These are phyloP conservation scores for Hecatera dysodea DNA, from an alignment of 2,888 invertebrate genomes.

Conservation along the genomic window DNA sequence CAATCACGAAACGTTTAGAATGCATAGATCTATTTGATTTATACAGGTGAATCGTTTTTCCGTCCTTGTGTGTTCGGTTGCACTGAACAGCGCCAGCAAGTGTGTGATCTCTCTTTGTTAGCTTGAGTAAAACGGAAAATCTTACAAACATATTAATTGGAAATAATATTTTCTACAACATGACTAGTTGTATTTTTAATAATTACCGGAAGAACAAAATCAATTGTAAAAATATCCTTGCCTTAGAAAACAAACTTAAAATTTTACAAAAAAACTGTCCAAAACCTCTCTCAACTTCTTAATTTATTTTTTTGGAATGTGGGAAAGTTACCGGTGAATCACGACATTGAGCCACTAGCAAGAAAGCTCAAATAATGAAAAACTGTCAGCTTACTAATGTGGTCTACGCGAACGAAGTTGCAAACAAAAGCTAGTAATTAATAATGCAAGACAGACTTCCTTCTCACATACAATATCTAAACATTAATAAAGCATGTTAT, in stretches of 20 bases:
- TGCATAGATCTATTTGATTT: conserved; percentile 70
- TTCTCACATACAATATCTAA: conserved; percentile 59
- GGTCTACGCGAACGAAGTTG: conserved; percentile 50
- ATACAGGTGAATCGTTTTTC: conserved; percentile 66
- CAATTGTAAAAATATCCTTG: background rate
- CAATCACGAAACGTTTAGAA: conserved; percentile 71
- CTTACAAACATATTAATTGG: background rate
- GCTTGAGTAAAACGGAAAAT: conserved; percentile 25
- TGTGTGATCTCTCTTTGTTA: conserved; percentile 38
- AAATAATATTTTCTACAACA: background rate
- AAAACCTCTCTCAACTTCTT: no score
- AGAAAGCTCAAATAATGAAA: conserved; percentile 54
- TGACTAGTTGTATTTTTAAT: background rate
- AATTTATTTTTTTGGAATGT: conserved; percentile 46
- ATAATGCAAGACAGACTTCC: conserved; percentile 61
- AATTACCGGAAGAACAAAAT: background rate
- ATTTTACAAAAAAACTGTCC: conserved; percentile 16
- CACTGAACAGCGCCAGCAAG: conserved; percentile 29
- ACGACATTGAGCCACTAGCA: conserved; percentile 36
- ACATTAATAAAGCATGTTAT: conserved; percentile 61
- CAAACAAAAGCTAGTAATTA: conserved; percentile 62
- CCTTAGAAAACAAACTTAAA: conserved; percentile 1
- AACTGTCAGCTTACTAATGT: conserved; percentile 59
- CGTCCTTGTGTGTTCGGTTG: conserved; percentile 65
- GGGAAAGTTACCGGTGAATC: conserved; percentile 49